Percentiles rank a stretch among this genome's conserved stretches.
These are phyloP conservation scores for Lasioglossum calceatum DNA, from an alignment of 2,888 invertebrate species.

Conservation along the genomic window DNA sequence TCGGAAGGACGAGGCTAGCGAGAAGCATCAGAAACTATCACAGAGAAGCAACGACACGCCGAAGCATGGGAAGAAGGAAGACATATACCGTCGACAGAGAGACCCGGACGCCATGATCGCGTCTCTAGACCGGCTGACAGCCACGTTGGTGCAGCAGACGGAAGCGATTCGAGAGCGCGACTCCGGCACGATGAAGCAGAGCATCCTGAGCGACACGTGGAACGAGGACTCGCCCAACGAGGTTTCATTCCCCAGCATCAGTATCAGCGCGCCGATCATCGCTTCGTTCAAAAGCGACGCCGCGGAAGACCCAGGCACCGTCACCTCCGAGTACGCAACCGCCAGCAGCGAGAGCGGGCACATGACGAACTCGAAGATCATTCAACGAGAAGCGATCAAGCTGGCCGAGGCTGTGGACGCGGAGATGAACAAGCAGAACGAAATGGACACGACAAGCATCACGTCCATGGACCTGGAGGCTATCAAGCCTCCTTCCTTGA, in stretches of 20 bases:
- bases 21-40: conserved; percentile 4
- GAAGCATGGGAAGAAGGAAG: conserved; percentile 68
- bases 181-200: conserved; percentile 81
- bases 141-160: conserved; percentile 88
- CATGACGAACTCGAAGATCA: conserved; percentile 89
- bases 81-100: conserved; percentile 85
- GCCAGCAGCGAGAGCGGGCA: conserved; percentile 55
- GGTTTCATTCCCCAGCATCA: conserved; percentile 92
- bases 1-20: conserved; percentile 9
- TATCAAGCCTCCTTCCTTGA: conserved; percentile 91
- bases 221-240: conserved; percentile 93
- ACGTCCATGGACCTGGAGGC: conserved; percentile 90
- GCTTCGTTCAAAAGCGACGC: conserved; percentile 89
- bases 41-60: conserved; percentile 23
- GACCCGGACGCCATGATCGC: conserved; percentile 90
- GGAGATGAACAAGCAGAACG: conserved; percentile 82
- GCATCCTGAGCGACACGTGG: conserved; percentile 89
- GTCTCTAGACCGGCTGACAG: conserved; percentile 88
- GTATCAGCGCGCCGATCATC: conserved; percentile 90
- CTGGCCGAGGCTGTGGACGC: conserved; percentile 87
- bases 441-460: conserved; percentile 75
- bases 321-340: conserved; percentile 57
- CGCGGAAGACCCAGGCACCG: conserved; percentile 79
- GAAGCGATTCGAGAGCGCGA: conserved; percentile 86
- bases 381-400: conserved; percentile 91